A percentile compares a stretch with the other conserved stretches of the same genome.
Conservation (phyloP, 1,140 invertebrate genomes). For the Bombus waltoni region DNA sequence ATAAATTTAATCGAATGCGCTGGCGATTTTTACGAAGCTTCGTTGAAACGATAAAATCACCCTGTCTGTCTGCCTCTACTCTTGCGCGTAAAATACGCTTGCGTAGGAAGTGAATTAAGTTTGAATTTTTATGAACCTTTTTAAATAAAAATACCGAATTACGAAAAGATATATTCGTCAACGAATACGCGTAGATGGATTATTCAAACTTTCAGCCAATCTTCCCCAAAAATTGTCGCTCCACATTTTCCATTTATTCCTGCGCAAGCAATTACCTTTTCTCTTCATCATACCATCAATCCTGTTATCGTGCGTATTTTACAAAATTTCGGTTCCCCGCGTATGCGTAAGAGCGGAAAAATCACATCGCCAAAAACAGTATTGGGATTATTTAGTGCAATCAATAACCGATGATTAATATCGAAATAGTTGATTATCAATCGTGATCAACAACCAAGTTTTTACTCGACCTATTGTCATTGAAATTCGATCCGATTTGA, state of each 20-base stretch:
- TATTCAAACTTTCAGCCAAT: background rate
- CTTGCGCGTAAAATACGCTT: too few species aligned
- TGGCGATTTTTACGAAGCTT: background rate
- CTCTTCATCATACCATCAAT: background rate
- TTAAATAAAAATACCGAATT: background rate
- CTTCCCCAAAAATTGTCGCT: background rate
- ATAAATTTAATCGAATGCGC: conserved; percentile 11
- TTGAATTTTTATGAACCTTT: background rate
- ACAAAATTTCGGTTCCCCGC: background rate
- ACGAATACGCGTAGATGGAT: background rate
- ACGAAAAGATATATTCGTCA: background rate
- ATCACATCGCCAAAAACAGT: background rate
- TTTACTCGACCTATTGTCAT: background rate
- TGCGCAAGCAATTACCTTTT: background rate
- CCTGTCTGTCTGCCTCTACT: background rate
- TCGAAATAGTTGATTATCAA: background rate
- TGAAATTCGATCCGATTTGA: too few species aligned
- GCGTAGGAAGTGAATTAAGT: too few species aligned
- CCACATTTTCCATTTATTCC: background rate
- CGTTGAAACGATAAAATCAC: background rate
- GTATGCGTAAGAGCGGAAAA: background rate
- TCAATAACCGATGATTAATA: background rate
- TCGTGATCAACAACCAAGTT: background rate
- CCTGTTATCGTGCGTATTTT: background rate
- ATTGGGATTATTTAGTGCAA: background rate